Percentiles rank a stretch among this genome's conserved stretches.
Evolutionary conservation across 2,888 invertebrate species (phyloP).

Genomic region (Sphaerophoria taeniata): DNA sequence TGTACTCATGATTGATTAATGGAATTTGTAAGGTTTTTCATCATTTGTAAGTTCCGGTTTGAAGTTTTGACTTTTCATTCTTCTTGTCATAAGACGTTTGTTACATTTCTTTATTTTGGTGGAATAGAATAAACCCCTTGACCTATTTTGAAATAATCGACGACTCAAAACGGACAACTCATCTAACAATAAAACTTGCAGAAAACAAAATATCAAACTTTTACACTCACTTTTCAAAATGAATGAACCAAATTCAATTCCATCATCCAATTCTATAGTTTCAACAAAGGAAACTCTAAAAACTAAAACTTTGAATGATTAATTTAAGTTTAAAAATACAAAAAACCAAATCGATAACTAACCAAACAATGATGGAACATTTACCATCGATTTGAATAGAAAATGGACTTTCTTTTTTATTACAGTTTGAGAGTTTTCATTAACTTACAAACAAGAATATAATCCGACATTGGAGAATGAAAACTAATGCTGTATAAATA

Average conservation of each 20-base stretch:
- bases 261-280: neutral
- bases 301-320: constrained; percentile 20
- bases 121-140: too few species aligned
- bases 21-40: too few species aligned
- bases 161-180: too few species aligned
- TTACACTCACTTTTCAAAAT: neutral
- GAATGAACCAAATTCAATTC: neutral
- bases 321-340: constrained; percentile 26
- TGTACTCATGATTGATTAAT: too few species aligned
- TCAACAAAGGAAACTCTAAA: neutral
- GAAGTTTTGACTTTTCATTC: too few species aligned
- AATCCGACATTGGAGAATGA: neutral
- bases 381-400: constrained; percentile 13
- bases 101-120: too few species aligned
- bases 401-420: neutral
- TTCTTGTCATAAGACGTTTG: too few species aligned
- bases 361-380: constrained; percentile 21
- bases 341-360: constrained; percentile 12
- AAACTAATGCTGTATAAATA: constrained; percentile 1
- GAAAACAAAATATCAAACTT: too few species aligned
- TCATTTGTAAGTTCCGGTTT: too few species aligned
- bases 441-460: neutral
- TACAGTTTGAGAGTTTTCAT: constrained; percentile 19
- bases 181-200: too few species aligned
- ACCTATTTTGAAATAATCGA: too few species aligned